Evolutionary conservation across 2,797 vertebrate genomes (phyloP).

Genomic region (Falco novaeseelandiae): DNA sequence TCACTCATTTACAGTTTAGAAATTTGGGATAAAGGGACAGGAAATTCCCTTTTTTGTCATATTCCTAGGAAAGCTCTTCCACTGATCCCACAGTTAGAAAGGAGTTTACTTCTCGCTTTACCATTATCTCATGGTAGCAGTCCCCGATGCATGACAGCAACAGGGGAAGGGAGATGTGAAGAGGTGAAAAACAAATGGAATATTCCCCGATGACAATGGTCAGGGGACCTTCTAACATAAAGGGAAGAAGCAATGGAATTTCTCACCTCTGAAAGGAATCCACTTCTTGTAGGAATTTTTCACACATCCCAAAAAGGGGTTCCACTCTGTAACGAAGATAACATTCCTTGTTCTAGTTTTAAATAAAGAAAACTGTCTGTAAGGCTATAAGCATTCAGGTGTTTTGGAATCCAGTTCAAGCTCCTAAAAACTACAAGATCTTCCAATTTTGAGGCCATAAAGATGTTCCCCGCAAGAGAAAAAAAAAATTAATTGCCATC

Average conservation of each 20-base stretch:
- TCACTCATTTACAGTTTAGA: background rate
- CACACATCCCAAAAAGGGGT: conserved; percentile 87
- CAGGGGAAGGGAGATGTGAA: background rate
- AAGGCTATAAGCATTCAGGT: background rate
- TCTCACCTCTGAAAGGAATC: conserved; percentile 93
- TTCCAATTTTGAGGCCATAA: background rate
- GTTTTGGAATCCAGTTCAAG: background rate
- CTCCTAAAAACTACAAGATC: background rate
- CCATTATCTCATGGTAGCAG: background rate
- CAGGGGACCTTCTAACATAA: background rate
- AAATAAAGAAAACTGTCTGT: background rate
- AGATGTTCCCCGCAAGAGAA: background rate
- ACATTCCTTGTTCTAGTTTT: background rate
- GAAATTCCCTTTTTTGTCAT: background rate
- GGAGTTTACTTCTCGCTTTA: background rate
- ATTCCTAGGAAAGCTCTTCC: background rate
- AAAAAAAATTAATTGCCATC: background rate
- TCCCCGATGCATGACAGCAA: background rate
- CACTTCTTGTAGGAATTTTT: conserved; percentile 94
- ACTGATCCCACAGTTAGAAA: background rate
- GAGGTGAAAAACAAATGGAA: background rate
- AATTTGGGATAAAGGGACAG: background rate
- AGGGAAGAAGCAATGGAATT: background rate
- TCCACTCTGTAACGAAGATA: conserved; percentile 82
- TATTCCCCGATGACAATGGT: background rate